A percentile compares a stretch with the other conserved stretches of the same genome.
phyloP scores from a whole-genome alignment of 1,140 invertebrate species.

The Drosophila seguyi region DNA sequence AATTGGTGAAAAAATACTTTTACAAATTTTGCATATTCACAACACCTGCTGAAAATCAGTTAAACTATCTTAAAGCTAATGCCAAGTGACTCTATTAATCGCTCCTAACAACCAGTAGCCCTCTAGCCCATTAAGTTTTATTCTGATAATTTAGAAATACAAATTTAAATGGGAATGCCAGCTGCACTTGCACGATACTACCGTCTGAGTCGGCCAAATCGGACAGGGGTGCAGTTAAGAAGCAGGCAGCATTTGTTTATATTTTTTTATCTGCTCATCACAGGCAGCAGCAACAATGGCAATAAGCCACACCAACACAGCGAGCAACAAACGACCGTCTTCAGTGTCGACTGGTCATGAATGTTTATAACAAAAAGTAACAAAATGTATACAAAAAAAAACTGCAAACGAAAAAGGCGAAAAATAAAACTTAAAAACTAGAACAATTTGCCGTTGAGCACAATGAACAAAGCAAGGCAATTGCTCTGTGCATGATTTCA shows the following conservation, averaged over 20 bases:
- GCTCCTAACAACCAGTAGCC: conserved; percentile 1
- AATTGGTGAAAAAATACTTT: neutral
- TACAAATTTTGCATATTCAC: neutral
- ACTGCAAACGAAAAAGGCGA: conserved; percentile 48
- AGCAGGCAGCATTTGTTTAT: conserved; percentile 33
- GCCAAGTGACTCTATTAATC: conserved; percentile 8
- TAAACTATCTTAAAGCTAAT: neutral
- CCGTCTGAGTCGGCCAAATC: neutral
- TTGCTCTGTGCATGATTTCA: conserved; percentile 83
- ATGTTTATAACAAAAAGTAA: conserved; percentile 59
- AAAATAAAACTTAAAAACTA: conserved; percentile 66
- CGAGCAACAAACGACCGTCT: conserved; percentile 48
- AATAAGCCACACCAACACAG: conserved; percentile 46
- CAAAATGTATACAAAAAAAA: conserved; percentile 39
- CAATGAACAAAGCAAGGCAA: conserved; percentile 80
- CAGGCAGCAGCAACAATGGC: conserved; percentile 38
- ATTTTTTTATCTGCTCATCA: conserved; percentile 42
- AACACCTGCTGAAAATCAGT: neutral
- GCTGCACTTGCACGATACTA: conserved; percentile 19
- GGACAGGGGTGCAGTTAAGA: conserved; percentile 15
- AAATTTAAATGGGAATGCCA: conserved; percentile 20
- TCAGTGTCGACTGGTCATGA: conserved; percentile 80
- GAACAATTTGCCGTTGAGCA: conserved; percentile 77
- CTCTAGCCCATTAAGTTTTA: conserved; percentile 12
- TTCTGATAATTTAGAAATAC: conserved; percentile 13